Percentiles rank a stretch among this genome's conserved stretches.
Conservation (phyloP, 2,113 vertebrate species). For the Andinoacara biseriatus region DNA sequence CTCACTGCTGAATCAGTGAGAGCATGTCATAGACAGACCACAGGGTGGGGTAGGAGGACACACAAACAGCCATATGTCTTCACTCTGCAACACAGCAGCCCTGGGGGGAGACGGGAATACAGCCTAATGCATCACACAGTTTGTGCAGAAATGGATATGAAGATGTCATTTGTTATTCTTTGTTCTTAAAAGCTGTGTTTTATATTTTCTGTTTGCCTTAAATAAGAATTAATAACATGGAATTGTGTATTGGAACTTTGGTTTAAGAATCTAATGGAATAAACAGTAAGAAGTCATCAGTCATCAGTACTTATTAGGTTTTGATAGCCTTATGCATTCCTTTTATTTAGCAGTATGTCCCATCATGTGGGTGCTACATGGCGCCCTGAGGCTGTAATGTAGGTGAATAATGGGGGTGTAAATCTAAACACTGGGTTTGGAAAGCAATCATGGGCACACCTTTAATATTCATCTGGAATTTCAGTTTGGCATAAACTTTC, state of each 20-base stretch:
- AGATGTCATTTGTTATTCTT: slow-evolving; percentile 12
- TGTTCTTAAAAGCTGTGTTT: slow-evolving; percentile 6
- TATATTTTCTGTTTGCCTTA: not conserved
- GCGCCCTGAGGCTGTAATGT: slow-evolving; percentile 58
- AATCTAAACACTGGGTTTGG: slow-evolving; percentile 70
- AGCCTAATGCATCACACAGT: slow-evolving; percentile 34
- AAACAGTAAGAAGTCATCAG: not conserved
- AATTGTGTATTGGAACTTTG: not conserved
- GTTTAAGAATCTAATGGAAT: not conserved
- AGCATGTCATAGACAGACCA: slow-evolving; percentile 85
- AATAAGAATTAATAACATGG: slow-evolving; percentile 1
- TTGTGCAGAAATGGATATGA: slow-evolving; percentile 24
- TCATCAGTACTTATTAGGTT: slow-evolving; percentile 54
- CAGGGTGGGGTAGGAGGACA: slow-evolving; percentile 92
- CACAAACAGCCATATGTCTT: slow-evolving; percentile 68
- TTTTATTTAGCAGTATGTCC: slow-evolving; percentile 49
- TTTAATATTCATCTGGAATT: slow-evolving; percentile 66
- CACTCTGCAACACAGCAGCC: slow-evolving; percentile 55
- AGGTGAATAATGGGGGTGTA: slow-evolving; percentile 70
- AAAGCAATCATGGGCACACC: slow-evolving; percentile 60
- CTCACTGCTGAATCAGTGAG: slow-evolving; percentile 20
- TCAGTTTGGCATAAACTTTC: slow-evolving; percentile 53
- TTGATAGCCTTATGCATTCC: slow-evolving; percentile 62
- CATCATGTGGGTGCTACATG: slow-evolving; percentile 50
- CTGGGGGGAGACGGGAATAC: slow-evolving; percentile 19